Conservation (phyloP, 2,888 invertebrate genomes). For the Oscheius sp. region DNA sequence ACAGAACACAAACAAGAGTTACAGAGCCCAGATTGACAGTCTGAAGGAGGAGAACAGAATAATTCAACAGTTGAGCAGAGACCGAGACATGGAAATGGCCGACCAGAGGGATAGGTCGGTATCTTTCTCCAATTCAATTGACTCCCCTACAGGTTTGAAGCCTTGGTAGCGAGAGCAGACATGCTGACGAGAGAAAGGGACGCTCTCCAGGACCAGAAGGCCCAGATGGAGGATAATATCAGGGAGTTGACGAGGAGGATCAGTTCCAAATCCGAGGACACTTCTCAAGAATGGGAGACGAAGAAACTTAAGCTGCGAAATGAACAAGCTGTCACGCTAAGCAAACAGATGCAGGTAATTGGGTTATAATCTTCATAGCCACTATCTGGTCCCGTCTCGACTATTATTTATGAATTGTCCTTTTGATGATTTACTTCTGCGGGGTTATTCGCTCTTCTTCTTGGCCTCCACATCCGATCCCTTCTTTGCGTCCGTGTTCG, state of each 20-base stretch:
- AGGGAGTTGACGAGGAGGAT: constrained; percentile 66
- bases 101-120: constrained; percentile 63
- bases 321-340: constrained; percentile 69
- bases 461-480: background rate
- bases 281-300: constrained; percentile 66
- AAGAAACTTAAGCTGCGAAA: constrained; percentile 66
- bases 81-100: constrained; percentile 69
- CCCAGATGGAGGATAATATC: constrained; percentile 70
- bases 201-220: constrained; percentile 55
- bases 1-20: constrained; percentile 17
- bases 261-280: constrained; percentile 56
- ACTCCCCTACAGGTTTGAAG: constrained; percentile 53
- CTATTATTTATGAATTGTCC: constrained; percentile 12
- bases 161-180: constrained; percentile 57
- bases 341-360: constrained; percentile 64
- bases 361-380: background rate
- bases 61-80: constrained; percentile 64
- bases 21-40: constrained; percentile 69
- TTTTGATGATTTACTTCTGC: background rate
- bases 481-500: constrained; percentile 3
- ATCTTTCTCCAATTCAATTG: background rate
- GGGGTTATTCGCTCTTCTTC: background rate
- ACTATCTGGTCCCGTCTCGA: background rate
- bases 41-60: constrained; percentile 70
- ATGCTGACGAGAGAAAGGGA: constrained; percentile 63